Evolutionary conservation across 2,113 vertebrate genomes (phyloP).

Genomic region (Pseudopipra pipra): DNA sequence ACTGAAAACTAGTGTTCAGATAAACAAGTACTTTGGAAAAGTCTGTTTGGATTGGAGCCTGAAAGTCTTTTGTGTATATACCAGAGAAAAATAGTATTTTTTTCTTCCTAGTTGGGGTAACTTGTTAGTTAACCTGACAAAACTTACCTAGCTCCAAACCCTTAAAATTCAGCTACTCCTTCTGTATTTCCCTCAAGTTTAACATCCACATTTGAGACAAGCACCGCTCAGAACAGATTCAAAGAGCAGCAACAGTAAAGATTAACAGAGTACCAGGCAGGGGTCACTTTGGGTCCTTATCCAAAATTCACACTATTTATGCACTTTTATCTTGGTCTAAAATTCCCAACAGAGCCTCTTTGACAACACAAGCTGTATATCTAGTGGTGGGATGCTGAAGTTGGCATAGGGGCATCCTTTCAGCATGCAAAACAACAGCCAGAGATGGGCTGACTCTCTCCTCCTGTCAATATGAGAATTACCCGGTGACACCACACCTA

Average conservation of each 20-base stretch:
- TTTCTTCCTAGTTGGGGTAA: background rate
- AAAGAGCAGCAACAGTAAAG: background rate
- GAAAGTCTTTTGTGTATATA: background rate
- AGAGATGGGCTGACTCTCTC: background rate
- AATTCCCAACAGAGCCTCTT: background rate
- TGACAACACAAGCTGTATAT: background rate
- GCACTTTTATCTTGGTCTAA: background rate
- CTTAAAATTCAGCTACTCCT: background rate
- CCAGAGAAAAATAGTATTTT: fast-evolving
- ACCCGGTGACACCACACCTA: background rate
- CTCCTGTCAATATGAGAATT: background rate
- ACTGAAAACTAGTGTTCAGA: background rate
- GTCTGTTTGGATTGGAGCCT: background rate
- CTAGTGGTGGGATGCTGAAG: background rate
- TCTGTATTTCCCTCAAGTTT: background rate
- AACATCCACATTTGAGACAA: background rate
- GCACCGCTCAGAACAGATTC: background rate
- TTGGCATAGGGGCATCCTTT: background rate
- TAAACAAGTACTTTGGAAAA: background rate
- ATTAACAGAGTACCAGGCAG: background rate
- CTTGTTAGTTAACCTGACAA: background rate
- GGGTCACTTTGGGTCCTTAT: background rate
- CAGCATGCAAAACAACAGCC: background rate
- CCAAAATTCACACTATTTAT: background rate
- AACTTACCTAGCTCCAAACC: background rate